Percentiles rank a stretch among this genome's conserved stretches.
These are phyloP conservation scores for Heliconius himera DNA, from an alignment of 1,140 invertebrate species.

Conservation along the genomic window DNA sequence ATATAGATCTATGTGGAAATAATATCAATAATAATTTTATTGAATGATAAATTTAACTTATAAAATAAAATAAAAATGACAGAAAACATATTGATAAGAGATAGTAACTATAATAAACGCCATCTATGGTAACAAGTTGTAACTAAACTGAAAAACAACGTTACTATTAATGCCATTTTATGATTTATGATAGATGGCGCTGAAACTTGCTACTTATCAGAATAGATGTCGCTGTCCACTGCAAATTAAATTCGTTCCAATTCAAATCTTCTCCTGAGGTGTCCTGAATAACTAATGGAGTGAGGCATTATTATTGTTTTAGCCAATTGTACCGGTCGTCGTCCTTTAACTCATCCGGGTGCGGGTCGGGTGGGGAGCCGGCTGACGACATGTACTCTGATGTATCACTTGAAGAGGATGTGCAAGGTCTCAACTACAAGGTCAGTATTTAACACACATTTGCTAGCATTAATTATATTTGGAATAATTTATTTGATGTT, in stretches of 20 bases:
- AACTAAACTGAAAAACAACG: background rate
- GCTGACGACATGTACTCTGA: constrained; percentile 96
- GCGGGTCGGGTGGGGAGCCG: constrained; percentile 93
- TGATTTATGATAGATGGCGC: constrained; percentile 41
- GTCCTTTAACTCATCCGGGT: constrained; percentile 94
- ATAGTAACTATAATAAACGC: constrained; percentile 31
- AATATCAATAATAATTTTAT: too few relatives aligned
- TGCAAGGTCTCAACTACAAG: constrained; percentile 94
- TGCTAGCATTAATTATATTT: background rate
- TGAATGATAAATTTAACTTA: too few relatives aligned
- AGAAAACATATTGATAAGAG: too few relatives aligned
- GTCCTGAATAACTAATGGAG: constrained; percentile 45
- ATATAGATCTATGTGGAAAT: too few relatives aligned
- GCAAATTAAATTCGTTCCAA: constrained; percentile 28
- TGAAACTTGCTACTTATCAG: background rate
- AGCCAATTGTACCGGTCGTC: constrained; percentile 94
- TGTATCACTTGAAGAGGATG: constrained; percentile 94
- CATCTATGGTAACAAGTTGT: constrained; percentile 48
- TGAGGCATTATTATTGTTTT: constrained; percentile 71
- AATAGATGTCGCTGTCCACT: constrained; percentile 56
- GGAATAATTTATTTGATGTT: background rate
- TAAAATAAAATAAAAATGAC: too few relatives aligned
- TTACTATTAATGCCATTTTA: background rate
- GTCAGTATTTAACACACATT: constrained; percentile 80
- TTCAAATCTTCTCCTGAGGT: constrained; percentile 40